Percentiles rank a stretch among this genome's conserved stretches.
phyloP scores from a whole-genome alignment of 2,113 vertebrate genomes.

The Corythaeola cristata region DNA sequence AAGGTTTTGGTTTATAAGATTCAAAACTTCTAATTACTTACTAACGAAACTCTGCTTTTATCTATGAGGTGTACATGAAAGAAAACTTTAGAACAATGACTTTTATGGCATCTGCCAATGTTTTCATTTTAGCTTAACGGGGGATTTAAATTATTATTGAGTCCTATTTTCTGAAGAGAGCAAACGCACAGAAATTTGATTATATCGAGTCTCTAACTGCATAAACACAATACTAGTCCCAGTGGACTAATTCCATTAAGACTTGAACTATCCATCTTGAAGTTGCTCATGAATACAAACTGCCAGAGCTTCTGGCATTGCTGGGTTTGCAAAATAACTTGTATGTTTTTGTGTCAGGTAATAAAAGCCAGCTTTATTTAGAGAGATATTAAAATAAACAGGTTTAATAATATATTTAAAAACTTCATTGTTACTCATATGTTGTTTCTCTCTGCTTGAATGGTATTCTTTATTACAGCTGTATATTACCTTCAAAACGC shows the following conservation, averaged over 20 bases:
- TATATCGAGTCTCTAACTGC: conserved; percentile 59
- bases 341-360: neutral
- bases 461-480: neutral
- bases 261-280: conserved; percentile 48
- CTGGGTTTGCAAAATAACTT: neutral
- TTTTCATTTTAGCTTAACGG: conserved; percentile 33
- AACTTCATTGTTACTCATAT: neutral
- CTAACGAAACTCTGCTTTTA: neutral
- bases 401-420: conserved; percentile 10
- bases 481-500: neutral
- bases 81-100: neutral
- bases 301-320: neutral
- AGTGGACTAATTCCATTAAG: conserved; percentile 70
- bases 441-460: neutral
- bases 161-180: conserved; percentile 46
- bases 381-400: conserved; percentile 18
- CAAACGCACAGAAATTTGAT: conserved; percentile 61
- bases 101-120: conserved; percentile 51
- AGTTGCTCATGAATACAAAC: conserved; percentile 58
- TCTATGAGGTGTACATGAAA: neutral
- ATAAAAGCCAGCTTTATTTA: conserved; percentile 39
- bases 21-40: neutral
- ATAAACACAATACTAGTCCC: conserved; percentile 51
- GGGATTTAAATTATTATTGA: conserved; percentile 62
- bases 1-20: neutral